A percentile compares a stretch with the other conserved stretches of the same genome.
phyloP scores from a whole-genome alignment of 2,113 vertebrate genomes.

The Cephalophus harveyi region DNA sequence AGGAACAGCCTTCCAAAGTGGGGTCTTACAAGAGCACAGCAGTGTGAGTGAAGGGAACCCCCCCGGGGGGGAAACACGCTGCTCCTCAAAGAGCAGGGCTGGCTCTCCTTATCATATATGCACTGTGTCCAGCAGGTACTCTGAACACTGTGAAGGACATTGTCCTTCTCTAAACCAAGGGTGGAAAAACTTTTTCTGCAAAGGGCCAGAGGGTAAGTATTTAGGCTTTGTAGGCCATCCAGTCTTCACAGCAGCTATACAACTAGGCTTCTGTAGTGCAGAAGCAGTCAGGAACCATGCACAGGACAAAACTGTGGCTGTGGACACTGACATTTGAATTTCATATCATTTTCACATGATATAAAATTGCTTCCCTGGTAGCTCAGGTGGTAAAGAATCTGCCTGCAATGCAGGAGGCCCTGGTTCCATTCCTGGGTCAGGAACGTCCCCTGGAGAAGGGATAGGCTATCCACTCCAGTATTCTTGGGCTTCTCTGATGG shows the following conservation, averaged over 20 bases:
- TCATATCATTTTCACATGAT: not conserved
- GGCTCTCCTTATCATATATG: not conserved
- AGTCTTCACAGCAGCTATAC: not conserved
- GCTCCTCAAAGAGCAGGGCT: not conserved
- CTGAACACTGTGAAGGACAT: not conserved
- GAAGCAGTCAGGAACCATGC: not conserved
- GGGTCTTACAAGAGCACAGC: not conserved
- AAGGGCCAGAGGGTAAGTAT: not conserved
- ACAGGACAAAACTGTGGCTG: not conserved
- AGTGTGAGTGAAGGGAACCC: rapidly evolving
- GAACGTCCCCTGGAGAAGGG: not conserved
- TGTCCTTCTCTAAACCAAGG: not conserved
- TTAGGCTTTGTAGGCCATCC: not conserved
- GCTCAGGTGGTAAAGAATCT: not conserved
- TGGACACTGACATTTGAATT: not conserved
- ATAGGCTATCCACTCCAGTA: not conserved
- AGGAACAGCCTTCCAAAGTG: not conserved
- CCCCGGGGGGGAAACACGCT: rapidly evolving
- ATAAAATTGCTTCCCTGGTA: not conserved
- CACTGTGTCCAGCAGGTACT: not conserved
- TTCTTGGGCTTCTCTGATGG: not conserved
- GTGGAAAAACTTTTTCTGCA: not conserved
- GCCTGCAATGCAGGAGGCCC: not conserved
- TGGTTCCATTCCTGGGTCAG: not conserved
- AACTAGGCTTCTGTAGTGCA: rapidly evolving